Evolutionary conservation across 2,888 invertebrate species (phyloP).

Genomic region (Leptopilina syphax): DNA sequence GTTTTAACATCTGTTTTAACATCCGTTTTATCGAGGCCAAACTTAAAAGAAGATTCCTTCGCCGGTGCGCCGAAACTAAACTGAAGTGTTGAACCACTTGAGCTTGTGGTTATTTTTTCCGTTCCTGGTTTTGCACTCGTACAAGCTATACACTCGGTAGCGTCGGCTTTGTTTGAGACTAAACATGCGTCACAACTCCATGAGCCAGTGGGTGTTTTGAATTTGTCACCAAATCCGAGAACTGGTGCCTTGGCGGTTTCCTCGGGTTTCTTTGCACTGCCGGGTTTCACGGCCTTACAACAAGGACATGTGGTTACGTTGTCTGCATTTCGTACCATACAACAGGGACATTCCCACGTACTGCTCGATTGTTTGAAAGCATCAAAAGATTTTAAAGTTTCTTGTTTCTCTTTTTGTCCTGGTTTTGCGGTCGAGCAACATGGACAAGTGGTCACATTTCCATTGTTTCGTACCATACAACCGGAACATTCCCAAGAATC

Average conservation of each 20-base stretch:
- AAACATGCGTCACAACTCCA: conserved; percentile 82
- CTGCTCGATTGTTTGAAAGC: conserved; percentile 74
- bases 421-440: conserved; percentile 79
- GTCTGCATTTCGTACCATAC: conserved; percentile 79
- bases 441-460: conserved; percentile 76
- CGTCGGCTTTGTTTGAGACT: conserved; percentile 78
- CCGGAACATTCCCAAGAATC: conserved; percentile 83
- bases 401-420: conserved; percentile 36
- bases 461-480: conserved; percentile 81
- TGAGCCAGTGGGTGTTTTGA: conserved; percentile 74
- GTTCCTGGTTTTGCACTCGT: conserved; percentile 77
- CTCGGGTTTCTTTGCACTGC: conserved; percentile 32
- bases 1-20: conserved; percentile 67
- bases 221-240: conserved; percentile 69
- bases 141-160: conserved; percentile 78
- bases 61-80: conserved; percentile 69
- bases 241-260: conserved; percentile 3
- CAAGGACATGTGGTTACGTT: conserved; percentile 75
- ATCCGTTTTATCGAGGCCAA: conserved; percentile 77
- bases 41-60: conserved; percentile 71
- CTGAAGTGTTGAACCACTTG: conserved; percentile 55
- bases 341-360: conserved; percentile 80
- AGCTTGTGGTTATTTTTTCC: conserved; percentile 45
- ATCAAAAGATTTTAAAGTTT: conserved; percentile 58
- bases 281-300: conserved; percentile 53